These are phyloP conservation scores for Ploceus nigricollis DNA, from an alignment of 2,113 vertebrate genomes.

Conservation along the genomic window DNA sequence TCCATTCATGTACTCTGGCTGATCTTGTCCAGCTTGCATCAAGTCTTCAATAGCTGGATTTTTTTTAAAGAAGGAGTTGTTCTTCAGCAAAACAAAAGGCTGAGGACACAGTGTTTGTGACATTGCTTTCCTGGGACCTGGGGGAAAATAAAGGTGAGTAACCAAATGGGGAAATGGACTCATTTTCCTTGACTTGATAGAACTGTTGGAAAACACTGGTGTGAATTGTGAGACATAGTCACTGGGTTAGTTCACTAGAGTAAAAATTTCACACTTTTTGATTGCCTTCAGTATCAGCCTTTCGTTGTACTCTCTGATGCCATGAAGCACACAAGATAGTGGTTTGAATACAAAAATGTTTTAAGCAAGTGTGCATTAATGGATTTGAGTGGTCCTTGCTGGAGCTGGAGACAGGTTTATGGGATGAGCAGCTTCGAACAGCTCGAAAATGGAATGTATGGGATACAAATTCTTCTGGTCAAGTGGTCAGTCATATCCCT, in stretches of 20 bases:
- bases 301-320: not conserved
- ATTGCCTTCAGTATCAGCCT: not conserved
- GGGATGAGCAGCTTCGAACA: not conserved
- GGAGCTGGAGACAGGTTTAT: not conserved
- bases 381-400: not conserved
- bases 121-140: not conserved
- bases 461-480: not conserved
- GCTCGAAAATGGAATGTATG: not conserved
- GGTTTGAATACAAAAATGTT: not conserved
- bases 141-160: not conserved
- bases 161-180: not conserved
- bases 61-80: not conserved
- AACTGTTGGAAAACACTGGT: not conserved
- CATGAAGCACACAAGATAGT: not conserved
- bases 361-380: not conserved
- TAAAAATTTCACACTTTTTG: not conserved
- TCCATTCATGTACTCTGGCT: not conserved
- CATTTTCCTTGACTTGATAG: not conserved
- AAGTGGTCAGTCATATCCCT: not conserved
- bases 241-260: not conserved
- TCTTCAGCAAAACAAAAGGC: not conserved
- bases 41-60: not conserved
- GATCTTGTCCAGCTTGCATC: not conserved
- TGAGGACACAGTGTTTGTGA: not conserved
- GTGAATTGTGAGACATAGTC: not conserved